Base-by-base conservation (phyloP, 1,140 invertebrate species). In the Carposina sasakii region DNA sequence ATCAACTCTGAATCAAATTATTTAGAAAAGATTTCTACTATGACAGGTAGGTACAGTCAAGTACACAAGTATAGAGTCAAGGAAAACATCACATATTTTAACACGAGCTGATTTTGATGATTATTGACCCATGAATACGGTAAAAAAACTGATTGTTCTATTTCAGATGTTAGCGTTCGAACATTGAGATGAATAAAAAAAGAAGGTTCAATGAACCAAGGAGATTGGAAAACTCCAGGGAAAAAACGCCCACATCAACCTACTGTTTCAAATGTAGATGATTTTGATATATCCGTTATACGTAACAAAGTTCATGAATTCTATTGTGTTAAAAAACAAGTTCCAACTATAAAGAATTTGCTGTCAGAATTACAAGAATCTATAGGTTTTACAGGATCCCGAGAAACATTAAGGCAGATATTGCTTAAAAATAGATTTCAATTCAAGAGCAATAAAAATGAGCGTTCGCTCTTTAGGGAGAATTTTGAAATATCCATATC, bases 241-340 rank as follows among this genome's bases (percentile, higher is more conserved):
- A 39, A 48, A 39, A 37, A 37, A 24, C 46, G 22, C 3, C 46
- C 34, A 6, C 33, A 21, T 37, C 22, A 13, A 12, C n/a, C 34
- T 26, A 48, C 46, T 17, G 30, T 48, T 10, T 37, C 46, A 16
- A 47, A 47, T 22, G 23, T 47, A n/a, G 46, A 48, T 39, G 13
- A 37, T 22, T 47, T 39, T 8, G 22, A 47, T 20, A 10, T 28
- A 8, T 22, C 21, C 8, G 45, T 33, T 13, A 23, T 37, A 34
- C 8, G 33, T 2, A 47, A 47, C 23, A 49, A 49, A 36, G 22
- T 47, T 16, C 24, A 47, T 37, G 31, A 36, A 47, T 47, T 37
- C 37, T 47, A 47, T 37, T 6, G 19, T 36, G 45, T 37, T 12
- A 47, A 47, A 19, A 47, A 47, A n/a, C 34, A 37, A 36, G 45